Conservation (phyloP, 1,140 invertebrate genomes). For the Diabrotica undecimpunctata region DNA sequence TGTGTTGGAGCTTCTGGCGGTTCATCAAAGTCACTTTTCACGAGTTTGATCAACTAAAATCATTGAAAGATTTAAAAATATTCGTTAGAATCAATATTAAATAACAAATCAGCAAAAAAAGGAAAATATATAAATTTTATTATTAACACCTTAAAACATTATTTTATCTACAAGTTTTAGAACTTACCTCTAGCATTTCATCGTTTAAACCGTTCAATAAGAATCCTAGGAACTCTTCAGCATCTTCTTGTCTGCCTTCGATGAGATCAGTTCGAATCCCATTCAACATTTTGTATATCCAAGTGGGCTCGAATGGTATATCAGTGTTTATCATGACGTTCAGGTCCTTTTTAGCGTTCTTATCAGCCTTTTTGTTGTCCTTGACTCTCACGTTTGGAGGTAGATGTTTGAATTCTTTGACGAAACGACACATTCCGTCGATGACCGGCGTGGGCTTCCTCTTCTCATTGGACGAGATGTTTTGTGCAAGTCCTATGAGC, state of each 20-base stretch:
- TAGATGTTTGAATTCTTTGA: conserved; percentile 65
- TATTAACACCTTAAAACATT: no score
- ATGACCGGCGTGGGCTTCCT: conserved; percentile 78
- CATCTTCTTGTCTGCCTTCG: conserved; percentile 88
- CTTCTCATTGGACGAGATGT: conserved; percentile 50
- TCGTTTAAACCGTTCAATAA: conserved; percentile 91
- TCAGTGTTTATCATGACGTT: conserved; percentile 53
- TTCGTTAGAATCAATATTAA: no score
- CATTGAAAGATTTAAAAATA: no score
- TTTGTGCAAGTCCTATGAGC: conserved; percentile 66
- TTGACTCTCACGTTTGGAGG: conserved; percentile 53
- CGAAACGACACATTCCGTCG: conserved; percentile 76
- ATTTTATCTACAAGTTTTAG: no score
- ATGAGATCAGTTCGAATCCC: conserved; percentile 69
- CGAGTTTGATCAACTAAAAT: conserved; percentile 66
- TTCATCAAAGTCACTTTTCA: conserved; percentile 34
- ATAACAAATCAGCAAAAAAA: conserved; percentile 17
- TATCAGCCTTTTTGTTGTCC: conserved; percentile 38
- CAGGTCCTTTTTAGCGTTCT: conserved; percentile 50
- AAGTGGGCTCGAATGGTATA: conserved; percentile 75
- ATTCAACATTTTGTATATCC: conserved; percentile 77
- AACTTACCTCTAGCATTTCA: conserved; percentile 83
- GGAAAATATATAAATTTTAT: background rate
- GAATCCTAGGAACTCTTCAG: conserved; percentile 91
- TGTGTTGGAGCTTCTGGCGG: background rate